Base-by-base conservation (phyloP, 2,113 vertebrate species). In the Salvator merianae region DNA sequence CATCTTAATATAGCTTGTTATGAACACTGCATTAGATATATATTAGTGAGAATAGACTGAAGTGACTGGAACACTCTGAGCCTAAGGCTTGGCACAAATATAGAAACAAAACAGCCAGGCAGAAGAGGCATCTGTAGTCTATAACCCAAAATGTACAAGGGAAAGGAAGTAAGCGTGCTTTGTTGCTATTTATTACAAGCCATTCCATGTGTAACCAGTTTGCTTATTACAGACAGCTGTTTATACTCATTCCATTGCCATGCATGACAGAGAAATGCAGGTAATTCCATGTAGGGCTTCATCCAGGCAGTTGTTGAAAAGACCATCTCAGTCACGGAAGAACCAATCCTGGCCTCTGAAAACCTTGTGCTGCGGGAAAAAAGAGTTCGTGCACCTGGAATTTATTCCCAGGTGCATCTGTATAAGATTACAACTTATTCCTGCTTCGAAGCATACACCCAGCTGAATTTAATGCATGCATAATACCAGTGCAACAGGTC, bases 71-170 rank as follows among this genome's bases (percentile, higher is more conserved):
- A 94, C 92, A 92, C 88, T 82, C 88, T 91, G 90, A 94, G 91
- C 94, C 92, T 82, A 84, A 92, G 94, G 94, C 91, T 91, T 75
- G 89, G 77, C 92, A 90, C 90, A 94, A 93, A 93, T 92, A 94
- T 94, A 94, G 94, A 92, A 94, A 83, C 87, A 88, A 94, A 93
- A 89, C 90, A 93, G 86, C 84, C 89, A 90, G 85, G 91, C 86
- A 91, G 89, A 85, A 91, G 92, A 92, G 91, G 91, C 91, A 93
- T 93, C 89, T 92, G 93, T 89, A 86, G 85, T 85, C 86, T 91
- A 89, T 89, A 63, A 80, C 83, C 84, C 70, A 83, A 88, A 88
- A 86, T 86, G 84, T 55, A 24, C 87, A 91, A 83, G 77, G 78
- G 79, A 85, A 90, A 82, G 81, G 79, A 88, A 79, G 76, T 68